phyloP scores from a whole-genome alignment of 2,797 vertebrate genomes.

The Allobates femoralis region DNA sequence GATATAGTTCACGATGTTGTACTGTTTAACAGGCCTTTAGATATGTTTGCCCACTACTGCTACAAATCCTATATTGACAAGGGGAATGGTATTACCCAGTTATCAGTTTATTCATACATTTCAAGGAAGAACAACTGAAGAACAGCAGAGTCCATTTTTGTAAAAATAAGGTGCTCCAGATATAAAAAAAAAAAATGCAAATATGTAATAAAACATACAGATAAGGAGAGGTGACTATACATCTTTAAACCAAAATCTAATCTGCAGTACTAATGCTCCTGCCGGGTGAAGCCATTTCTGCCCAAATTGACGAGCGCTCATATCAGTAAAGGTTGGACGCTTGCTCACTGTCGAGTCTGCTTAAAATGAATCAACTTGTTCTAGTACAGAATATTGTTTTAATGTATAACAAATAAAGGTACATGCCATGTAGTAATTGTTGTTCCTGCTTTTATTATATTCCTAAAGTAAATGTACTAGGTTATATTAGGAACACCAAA shows the following conservation, averaged over 20 bases:
- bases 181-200: no score
- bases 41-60: no score
- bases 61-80: no score
- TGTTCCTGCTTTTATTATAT: background rate
- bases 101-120: no score
- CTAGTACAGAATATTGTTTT: background rate
- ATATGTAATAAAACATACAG: no score
- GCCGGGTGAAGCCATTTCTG: background rate
- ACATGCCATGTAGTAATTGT: background rate
- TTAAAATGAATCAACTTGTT: background rate
- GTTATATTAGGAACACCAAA: background rate
- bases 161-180: no score
- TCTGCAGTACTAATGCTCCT: background rate
- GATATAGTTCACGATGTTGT: no score
- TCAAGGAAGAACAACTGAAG: no score
- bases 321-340: background rate
- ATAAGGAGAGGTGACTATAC: no score
- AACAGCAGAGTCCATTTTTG: no score
- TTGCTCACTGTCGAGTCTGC: background rate
- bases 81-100: no score
- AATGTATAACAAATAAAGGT: constrained; percentile 5
- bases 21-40: no score
- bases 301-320: background rate
- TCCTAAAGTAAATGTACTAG: background rate
- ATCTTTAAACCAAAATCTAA: background rate